Conservation (phyloP, 2,797 vertebrate species). For the Antrozous pallidus region DNA sequence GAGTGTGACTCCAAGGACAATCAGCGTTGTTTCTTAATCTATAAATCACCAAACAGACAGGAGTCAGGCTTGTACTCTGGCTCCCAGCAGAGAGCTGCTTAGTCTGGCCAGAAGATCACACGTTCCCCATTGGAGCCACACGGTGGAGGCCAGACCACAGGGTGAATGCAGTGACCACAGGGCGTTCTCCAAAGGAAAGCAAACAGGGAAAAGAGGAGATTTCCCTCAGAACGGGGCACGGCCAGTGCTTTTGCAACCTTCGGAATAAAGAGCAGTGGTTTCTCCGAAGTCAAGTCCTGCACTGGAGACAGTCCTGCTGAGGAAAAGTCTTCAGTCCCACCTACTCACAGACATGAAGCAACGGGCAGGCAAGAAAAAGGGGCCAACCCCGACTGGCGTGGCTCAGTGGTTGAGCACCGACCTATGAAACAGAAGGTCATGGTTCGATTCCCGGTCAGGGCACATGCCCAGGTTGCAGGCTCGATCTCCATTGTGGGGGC, state of each 20-base stretch:
- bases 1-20: background rate
- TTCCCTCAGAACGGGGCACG: background rate
- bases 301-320: background rate
- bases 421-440: too few species aligned
- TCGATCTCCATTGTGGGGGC: too few species aligned
- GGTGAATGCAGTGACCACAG: background rate
- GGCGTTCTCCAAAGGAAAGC: background rate
- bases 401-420: too few species aligned
- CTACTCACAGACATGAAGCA: background rate
- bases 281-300: background rate
- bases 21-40: background rate
- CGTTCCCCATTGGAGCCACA: background rate
- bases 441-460: too few species aligned
- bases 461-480: too few species aligned
- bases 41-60: constrained; percentile 10
- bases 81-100: background rate
- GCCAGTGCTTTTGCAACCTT: background rate
- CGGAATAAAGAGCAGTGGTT: background rate
- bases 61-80: background rate
- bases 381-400: too few species aligned
- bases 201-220: background rate
- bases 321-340: background rate
- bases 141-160: constrained; percentile 8
- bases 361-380: background rate
- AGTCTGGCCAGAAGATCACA: background rate